Evolutionary conservation across 2,113 vertebrate genomes (phyloP).

Genomic region (human (Homo sapiens)): DNA sequence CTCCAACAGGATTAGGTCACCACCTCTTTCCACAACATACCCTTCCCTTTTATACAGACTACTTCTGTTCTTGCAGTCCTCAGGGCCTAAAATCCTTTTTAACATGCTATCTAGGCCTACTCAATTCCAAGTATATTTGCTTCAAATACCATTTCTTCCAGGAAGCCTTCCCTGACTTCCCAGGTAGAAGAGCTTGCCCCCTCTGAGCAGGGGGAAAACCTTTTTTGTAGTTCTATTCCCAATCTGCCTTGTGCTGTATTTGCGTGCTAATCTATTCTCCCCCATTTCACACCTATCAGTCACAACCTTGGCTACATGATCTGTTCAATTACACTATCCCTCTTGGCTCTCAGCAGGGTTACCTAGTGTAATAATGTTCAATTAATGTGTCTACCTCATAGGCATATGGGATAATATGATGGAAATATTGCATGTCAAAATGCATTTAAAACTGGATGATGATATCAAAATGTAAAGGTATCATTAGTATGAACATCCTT

Average conservation of each 20-base stretch:
- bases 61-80: background rate
- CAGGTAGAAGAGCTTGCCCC: background rate
- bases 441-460: slow-evolving; percentile 16
- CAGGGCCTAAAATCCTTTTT: background rate
- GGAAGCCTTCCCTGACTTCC: background rate
- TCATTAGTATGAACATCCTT: background rate
- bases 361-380: background rate
- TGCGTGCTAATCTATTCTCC: background rate
- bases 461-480: background rate
- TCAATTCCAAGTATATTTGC: background rate
- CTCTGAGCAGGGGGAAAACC: background rate
- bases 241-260: background rate
- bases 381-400: background rate
- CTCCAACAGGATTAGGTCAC: background rate
- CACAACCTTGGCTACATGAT: background rate
- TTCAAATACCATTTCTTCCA: slow-evolving; percentile 8
- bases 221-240: background rate
- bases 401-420: background rate
- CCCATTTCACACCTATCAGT: background rate
- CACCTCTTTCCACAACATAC: background rate
- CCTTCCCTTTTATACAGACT: background rate
- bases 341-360: background rate
- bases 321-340: background rate
- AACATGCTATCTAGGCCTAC: background rate
- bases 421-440: background rate